Evolutionary conservation across 2,113 vertebrate species (phyloP).

Genomic region (Xerus inauris): DNA sequence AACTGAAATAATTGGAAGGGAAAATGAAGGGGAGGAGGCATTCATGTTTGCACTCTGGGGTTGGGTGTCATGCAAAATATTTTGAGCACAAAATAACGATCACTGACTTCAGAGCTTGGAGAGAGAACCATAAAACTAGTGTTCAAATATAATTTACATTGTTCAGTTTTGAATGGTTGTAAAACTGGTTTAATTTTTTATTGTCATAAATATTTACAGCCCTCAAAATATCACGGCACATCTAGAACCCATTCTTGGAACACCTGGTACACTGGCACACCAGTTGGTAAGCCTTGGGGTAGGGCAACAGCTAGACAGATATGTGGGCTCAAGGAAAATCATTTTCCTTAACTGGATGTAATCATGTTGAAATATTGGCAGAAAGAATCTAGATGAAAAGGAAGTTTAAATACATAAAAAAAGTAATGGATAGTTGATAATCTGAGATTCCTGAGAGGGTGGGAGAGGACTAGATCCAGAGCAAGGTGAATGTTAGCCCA

Average conservation of each 20-base stretch:
- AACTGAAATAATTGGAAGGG: background rate
- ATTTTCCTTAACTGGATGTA: background rate
- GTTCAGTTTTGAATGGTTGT: conserved; percentile 38
- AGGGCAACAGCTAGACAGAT: background rate
- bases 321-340: background rate
- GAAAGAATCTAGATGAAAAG: conserved; percentile 1
- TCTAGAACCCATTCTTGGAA: conserved; percentile 23
- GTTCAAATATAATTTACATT: conserved; percentile 42
- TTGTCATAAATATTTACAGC: conserved; percentile 65
- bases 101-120: background rate
- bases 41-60: background rate
- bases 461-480: background rate
- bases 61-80: background rate
- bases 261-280: background rate
- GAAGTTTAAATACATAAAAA: background rate
- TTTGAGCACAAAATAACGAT: background rate
- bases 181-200: conserved; percentile 50
- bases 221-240: background rate
- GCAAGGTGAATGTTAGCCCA: background rate
- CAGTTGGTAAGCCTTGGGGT: background rate
- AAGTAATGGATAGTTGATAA: conserved; percentile 8
- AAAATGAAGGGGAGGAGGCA: background rate
- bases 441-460: conserved; percentile 38
- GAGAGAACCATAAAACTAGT: conserved; percentile 16
- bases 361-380: conserved; percentile 3